phyloP scores from a whole-genome alignment of 2,797 vertebrate species.

The Cirrhinus molitorella region DNA sequence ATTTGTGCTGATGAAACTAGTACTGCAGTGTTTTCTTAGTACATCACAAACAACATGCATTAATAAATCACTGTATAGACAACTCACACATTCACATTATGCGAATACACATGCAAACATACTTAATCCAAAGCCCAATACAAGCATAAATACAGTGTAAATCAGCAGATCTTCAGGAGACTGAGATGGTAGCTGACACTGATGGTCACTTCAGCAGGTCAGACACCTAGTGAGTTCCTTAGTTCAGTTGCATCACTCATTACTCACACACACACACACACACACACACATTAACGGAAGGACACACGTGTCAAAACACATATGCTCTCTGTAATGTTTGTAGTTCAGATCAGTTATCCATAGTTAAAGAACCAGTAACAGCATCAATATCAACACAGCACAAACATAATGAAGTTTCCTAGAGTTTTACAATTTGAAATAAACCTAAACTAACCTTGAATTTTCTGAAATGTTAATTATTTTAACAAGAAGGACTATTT shows the following conservation, averaged over 20 bases:
- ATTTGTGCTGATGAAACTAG: no score
- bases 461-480: background rate
- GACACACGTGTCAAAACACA: background rate
- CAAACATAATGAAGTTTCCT: background rate
- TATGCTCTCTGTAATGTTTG: background rate
- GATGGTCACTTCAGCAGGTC: background rate
- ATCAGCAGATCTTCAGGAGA: background rate
- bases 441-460: background rate
- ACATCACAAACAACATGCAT: no score
- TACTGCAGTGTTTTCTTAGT: no score
- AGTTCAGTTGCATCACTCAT: background rate
- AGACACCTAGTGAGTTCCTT: background rate
- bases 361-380: background rate
- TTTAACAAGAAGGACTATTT: background rate
- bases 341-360: background rate
- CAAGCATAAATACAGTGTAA: no score
- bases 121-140: background rate
- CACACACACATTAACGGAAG: no score
- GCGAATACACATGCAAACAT: background rate
- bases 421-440: background rate
- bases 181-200: background rate
- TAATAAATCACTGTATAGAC: background rate
- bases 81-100: background rate
- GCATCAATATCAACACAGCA: background rate
- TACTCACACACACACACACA: background rate